A percentile compares a stretch with the other conserved stretches of the same genome.
phyloP scores from a whole-genome alignment of 2,797 vertebrate genomes.

The Poecilia picta region DNA sequence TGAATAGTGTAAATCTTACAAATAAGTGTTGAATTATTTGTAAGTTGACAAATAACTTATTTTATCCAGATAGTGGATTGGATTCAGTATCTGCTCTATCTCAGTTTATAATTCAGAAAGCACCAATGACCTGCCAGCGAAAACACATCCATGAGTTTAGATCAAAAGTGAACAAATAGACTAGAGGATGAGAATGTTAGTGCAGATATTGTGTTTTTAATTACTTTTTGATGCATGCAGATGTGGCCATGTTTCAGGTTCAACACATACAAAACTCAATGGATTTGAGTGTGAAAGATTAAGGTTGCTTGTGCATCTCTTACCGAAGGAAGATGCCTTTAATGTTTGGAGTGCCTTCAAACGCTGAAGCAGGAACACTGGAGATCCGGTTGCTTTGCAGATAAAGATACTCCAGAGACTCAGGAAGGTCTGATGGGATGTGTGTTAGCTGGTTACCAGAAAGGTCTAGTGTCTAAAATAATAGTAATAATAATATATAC shows the following conservation, averaged over 20 bases:
- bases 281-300: neutral
- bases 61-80: neutral
- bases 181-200: neutral
- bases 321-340: constrained; percentile 96
- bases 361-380: constrained; percentile 83
- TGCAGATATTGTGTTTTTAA: neutral
- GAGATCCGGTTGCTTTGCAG: constrained; percentile 94
- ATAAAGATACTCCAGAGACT: constrained; percentile 91
- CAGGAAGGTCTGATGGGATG: constrained; percentile 89
- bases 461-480: constrained; percentile 89
- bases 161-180: neutral
- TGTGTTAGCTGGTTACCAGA: constrained; percentile 91
- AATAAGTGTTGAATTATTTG: neutral
- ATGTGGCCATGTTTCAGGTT: neutral
- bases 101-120: neutral
- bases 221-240: neutral
- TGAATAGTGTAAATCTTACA: neutral
- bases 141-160: neutral
- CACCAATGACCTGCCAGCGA: neutral
- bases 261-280: neutral
- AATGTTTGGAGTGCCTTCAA: constrained; percentile 93
- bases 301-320: constrained; percentile 2
- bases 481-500: neutral
- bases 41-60: neutral
- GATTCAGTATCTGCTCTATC: neutral